These are phyloP conservation scores for Thaumatotibia leucotreta DNA, from an alignment of 1,140 invertebrate genomes.

Conservation along the genomic window DNA sequence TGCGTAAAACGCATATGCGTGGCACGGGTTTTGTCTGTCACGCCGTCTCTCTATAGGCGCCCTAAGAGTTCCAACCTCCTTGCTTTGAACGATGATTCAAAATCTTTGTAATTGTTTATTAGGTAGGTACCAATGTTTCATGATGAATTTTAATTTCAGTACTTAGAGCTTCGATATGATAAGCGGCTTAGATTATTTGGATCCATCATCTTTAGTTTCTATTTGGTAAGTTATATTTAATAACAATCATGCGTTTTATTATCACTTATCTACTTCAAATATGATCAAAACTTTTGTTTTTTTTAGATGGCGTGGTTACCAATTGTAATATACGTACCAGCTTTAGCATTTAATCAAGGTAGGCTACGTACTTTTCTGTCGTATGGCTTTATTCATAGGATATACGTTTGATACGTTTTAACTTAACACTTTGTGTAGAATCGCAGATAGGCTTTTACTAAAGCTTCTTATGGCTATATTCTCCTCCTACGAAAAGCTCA, in stretches of 20 bases:
- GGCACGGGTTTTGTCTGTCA: no score
- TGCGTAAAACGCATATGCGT: no score
- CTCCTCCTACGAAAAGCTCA: no score
- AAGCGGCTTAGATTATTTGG: constrained; percentile 83
- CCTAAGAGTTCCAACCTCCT: no score
- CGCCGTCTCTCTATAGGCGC: no score
- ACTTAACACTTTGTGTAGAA: no score
- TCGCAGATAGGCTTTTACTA: no score
- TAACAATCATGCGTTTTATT: not conserved
- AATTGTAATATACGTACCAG: constrained; percentile 93
- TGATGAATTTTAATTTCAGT: constrained; percentile 81
- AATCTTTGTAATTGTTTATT: no score
- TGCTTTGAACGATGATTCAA: no score
- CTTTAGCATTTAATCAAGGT: constrained; percentile 93
- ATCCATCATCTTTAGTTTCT: constrained; percentile 84
- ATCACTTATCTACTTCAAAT: not conserved
- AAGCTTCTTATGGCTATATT: no score
- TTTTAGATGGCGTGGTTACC: constrained; percentile 91
- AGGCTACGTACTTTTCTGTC: constrained; percentile 21
- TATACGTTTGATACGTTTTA: no score
- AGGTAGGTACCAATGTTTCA: no score
- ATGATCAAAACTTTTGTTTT: constrained; percentile 22
- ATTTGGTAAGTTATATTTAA: constrained; percentile 77
- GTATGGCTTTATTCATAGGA: constrained; percentile 1
- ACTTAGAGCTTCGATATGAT: constrained; percentile 87